Evolutionary conservation across 2,113 vertebrate genomes (phyloP).

Genomic region (Sander vitreus): DNA sequence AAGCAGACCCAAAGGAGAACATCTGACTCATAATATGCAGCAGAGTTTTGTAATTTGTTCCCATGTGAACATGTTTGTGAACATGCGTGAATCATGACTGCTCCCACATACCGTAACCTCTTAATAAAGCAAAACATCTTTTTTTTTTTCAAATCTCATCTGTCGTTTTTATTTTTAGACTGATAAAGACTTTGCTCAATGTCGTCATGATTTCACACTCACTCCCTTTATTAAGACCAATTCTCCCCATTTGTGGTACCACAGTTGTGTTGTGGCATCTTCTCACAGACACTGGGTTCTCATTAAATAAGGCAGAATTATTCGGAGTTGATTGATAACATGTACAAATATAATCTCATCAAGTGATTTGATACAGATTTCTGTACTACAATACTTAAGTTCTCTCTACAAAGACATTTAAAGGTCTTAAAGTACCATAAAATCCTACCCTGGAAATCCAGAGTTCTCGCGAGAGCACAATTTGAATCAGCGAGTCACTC

Average conservation of each 20-base stretch:
- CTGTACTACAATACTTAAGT: neutral
- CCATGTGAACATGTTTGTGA: conserved; percentile 53
- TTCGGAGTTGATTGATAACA: conserved; percentile 17
- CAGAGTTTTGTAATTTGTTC: conserved; percentile 17
- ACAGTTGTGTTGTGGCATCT: conserved; percentile 47
- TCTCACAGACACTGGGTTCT: conserved; percentile 54
- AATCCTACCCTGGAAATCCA: neutral
- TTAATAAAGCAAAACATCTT: conserved; percentile 17
- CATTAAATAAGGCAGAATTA: conserved; percentile 13
- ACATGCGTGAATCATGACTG: conserved; percentile 41
- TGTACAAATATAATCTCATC: conserved; percentile 10
- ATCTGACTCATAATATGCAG: conserved; percentile 41
- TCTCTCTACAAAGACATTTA: conserved; percentile 24
- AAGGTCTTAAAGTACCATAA: conserved; percentile 7
- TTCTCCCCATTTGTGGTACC: conserved; percentile 46
- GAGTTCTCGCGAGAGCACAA: no score
- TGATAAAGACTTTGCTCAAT: conserved; percentile 37
- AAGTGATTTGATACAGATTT: conserved; percentile 22
- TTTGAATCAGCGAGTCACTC: no score
- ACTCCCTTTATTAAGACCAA: conserved; percentile 48
- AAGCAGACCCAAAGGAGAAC: conserved; percentile 22
- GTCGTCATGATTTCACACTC: conserved; percentile 35
- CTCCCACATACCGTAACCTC: conserved; percentile 25
- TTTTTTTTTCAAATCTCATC: conserved; percentile 19
- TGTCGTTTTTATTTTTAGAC: conserved; percentile 11